Evolutionary conservation across 2,888 invertebrate species (phyloP), one percentile per base, ranked within the genome.

Genomic region (Xanthia togata): DNA sequence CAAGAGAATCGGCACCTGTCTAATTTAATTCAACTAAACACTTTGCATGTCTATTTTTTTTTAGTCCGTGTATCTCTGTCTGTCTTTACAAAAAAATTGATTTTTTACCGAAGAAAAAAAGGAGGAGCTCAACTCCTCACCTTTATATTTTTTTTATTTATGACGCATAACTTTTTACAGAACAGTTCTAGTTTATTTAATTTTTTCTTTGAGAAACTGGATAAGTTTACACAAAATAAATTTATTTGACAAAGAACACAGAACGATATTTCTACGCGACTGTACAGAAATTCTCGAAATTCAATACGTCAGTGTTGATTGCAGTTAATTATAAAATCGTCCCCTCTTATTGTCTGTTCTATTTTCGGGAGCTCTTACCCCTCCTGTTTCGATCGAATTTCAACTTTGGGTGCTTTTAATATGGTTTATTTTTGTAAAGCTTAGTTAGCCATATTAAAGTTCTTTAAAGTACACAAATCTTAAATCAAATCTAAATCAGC

Each of bases 311-410:
- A 95, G 96, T 95, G 96, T 96, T 96, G 96, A 96, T 96, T 96
- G 96, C 96, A 96, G 96, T 96, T 96, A 96, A 96, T 96, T 96
- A 96, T 96, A 96, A 95, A 96, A 94, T 91, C 95, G 94, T 95
- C 95, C 95, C 95, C 95, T 95, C 93, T 93, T 92, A 95, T 96
- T 95, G 96, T 95, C 92, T 89, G 82, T 87, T 91, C 94, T 96
- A 95, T 95, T 95, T 95, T 93, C 90, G 92, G 83, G 4, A 53
- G 80, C 87, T 83, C 79, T 88, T 84, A 77, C 67, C 68, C 41
- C 23, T 44, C 35, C 20, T 3, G 44, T 69, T 62, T 11, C 70
- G 77, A 23, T 41, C 38, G 64, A 77, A 85, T 76, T 82, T 71
- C 68, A 69, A 84, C 83, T 78, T 90, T 82, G 62, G 0, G 0